Percentiles rank a stretch among this genome's conserved stretches.
phyloP scores from a whole-genome alignment of 2,888 invertebrate genomes.

The Mechanitis mazaeus region DNA sequence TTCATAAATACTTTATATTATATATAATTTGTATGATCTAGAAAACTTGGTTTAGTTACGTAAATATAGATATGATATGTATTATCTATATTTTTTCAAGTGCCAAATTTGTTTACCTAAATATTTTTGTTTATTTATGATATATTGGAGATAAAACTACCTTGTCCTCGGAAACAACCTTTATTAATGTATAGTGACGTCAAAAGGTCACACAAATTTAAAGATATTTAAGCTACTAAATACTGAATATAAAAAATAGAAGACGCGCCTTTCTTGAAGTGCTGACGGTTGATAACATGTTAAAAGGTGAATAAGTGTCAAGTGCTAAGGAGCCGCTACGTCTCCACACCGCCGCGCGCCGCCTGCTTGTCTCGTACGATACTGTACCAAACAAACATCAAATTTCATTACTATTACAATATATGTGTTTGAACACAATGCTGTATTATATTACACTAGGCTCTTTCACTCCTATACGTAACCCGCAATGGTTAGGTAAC shows the following conservation, averaged over 20 bases:
- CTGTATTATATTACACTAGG: slow-evolving; percentile 31
- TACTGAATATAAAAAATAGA: not conserved
- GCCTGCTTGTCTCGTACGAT: slow-evolving; percentile 62
- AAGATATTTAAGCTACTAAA: not conserved
- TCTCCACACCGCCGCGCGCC: slow-evolving; percentile 45
- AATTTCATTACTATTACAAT: slow-evolving; percentile 20
- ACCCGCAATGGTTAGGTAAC: slow-evolving; percentile 45
- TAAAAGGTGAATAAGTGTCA: slow-evolving; percentile 21
- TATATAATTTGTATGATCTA: not conserved
- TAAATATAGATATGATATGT: too few relatives aligned
- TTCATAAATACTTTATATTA: not conserved
- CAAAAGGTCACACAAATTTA: not conserved
- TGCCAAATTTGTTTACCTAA: too few relatives aligned
- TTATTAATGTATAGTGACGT: slow-evolving; percentile 10
- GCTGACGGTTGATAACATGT: slow-evolving; percentile 1
- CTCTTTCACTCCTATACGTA: slow-evolving; percentile 22
- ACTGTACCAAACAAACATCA: slow-evolving; percentile 16
- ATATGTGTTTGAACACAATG: slow-evolving; percentile 17
- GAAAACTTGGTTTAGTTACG: not conserved
- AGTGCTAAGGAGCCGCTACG: slow-evolving; percentile 19
- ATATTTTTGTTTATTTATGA: too few relatives aligned
- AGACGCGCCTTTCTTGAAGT: not conserved
- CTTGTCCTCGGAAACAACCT: slow-evolving; percentile 10
- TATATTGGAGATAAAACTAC: slow-evolving; percentile 3
- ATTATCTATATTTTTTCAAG: too few relatives aligned